A percentile compares a stretch with the other conserved stretches of the same genome.
Evolutionary conservation across 1,140 invertebrate genomes (phyloP).

Genomic region (Hyles vespertilio): DNA sequence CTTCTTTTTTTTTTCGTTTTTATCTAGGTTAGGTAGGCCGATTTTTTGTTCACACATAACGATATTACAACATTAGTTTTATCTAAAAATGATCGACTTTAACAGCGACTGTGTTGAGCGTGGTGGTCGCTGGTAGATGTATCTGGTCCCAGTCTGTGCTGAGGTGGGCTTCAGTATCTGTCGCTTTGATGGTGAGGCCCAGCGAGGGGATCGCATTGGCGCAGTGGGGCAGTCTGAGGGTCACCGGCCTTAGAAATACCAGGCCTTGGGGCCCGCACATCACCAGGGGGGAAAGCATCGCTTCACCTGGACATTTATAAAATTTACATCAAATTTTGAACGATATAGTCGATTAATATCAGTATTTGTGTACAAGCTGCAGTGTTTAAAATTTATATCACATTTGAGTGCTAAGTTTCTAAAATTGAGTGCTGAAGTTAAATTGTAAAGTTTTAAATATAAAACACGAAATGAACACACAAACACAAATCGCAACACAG

Average conservation of each 20-base stretch:
- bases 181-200: constrained; percentile 86
- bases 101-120: constrained; percentile 89
- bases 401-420: neutral
- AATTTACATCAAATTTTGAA: too few relatives aligned
- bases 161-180: constrained; percentile 83
- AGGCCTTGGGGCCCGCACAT: constrained; percentile 97
- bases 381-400: too few relatives aligned
- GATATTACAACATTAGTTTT: neutral
- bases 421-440: constrained; percentile 10
- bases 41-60: too few relatives aligned
- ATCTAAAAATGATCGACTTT: constrained; percentile 91
- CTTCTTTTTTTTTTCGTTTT: too few relatives aligned
- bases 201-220: constrained; percentile 83
- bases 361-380: too few relatives aligned
- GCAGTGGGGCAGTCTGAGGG: constrained; percentile 87
- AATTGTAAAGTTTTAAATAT: constrained; percentile 6
- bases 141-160: constrained; percentile 86
- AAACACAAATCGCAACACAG: constrained; percentile 71
- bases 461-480: constrained; percentile 48
- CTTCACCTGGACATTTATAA: constrained; percentile 83
- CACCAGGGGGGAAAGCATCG: constrained; percentile 92
- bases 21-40: too few relatives aligned
- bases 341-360: too few relatives aligned
- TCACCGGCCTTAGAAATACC: constrained; percentile 90
- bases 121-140: constrained; percentile 84